Base-by-base conservation (phyloP, 2,113 vertebrate genomes). In the Istiophorus platypterus region DNA sequence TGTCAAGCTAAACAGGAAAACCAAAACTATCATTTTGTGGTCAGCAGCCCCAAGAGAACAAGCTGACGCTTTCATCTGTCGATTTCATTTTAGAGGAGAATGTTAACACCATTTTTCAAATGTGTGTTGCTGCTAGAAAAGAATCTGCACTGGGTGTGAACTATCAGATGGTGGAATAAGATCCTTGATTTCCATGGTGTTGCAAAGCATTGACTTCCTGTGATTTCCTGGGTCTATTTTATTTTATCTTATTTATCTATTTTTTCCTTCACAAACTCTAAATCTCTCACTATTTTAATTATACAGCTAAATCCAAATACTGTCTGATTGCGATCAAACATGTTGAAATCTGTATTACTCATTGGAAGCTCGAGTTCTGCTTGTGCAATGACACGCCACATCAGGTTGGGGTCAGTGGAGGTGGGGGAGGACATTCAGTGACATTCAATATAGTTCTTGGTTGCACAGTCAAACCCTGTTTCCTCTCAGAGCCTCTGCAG, bases 1-100 rank as follows among this genome's bases (percentile, higher is more conserved):
- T 41, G 26, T 74, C 10, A 29, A 39, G n/a, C 51, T 45, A 13
- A 75, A 64, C 47, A 68, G 12, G 34, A 72, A 78, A 49, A 17
- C 18, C 18, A 45, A 41, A 10, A 15, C 6, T 1, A 4, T 63
- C 34, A 57, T 39, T 39, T 67, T 37, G 6, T 37, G 9, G 24
- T 20, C 0, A 1, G 45, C 52, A 45, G 22, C 13, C 42, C 13
- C 7, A 42, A 56, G 39, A 69, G 41, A 14, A 72, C 4, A 20
- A 54, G 12, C 4, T 18, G 17, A 49, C 7, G 17, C 20, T 51
- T 8, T n/a, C 20, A n/a, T n/a, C 18, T 3, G 47, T 65, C 12
- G 26, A 4, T 58, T 42, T 63, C 3, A 61, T 22, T n/a, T 51
- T 7, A 49, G 47, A 49, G 47, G 18, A 49, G 47, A 49, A 20